These are phyloP conservation scores for Phania funesta DNA, from an alignment of 2,888 invertebrate genomes.

Conservation along the genomic window DNA sequence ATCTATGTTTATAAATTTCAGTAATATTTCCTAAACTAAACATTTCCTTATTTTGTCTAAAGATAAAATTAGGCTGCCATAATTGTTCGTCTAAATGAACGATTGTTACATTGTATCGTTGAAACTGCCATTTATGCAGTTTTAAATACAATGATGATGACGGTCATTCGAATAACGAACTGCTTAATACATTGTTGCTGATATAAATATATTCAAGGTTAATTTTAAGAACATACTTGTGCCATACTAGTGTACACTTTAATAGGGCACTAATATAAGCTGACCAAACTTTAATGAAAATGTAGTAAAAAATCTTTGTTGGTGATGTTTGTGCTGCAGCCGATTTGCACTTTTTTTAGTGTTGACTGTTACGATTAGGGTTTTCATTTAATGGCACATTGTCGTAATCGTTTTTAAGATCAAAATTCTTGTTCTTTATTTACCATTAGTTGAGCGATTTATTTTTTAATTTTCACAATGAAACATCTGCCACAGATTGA, in stretches of 20 bases:
- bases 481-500: too few species aligned
- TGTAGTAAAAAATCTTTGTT: constrained; percentile 1
- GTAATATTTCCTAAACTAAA: background rate
- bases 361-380: constrained; percentile 24
- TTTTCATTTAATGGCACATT: too few species aligned
- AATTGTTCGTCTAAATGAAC: constrained; percentile 14
- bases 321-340: background rate
- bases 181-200: constrained; percentile 54
- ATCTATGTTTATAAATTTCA: too few species aligned
- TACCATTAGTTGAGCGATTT: too few species aligned
- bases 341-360: background rate
- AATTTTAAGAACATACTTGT: constrained; percentile 46
- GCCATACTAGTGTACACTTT: background rate
- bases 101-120: constrained; percentile 27
- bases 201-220: constrained; percentile 63
- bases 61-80: background rate
- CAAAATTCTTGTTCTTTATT: too few species aligned
- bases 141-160: constrained; percentile 12
- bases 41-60: background rate
- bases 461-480: too few species aligned
- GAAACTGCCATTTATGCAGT: constrained; percentile 6
- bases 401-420: too few species aligned
- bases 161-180: constrained; percentile 7
- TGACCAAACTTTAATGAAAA: constrained; percentile 21
- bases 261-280: constrained; percentile 7